Evolutionary conservation across 2,797 vertebrate species (phyloP).

Genomic region (Melanogrammus aeglefinus): DNA sequence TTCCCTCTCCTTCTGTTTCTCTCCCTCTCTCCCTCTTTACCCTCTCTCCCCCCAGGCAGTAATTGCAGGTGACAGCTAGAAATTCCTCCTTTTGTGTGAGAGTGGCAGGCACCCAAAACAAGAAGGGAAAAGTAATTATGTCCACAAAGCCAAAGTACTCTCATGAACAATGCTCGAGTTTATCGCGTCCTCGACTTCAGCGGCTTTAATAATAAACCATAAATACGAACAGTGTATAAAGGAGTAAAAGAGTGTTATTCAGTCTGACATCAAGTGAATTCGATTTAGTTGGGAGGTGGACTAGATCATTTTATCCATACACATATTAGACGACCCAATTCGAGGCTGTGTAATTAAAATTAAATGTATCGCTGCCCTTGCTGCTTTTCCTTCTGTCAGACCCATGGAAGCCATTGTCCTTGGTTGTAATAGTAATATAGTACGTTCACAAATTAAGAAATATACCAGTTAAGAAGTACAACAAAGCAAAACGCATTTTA

Average conservation of each 20-base stretch:
- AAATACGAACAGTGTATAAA: not conserved
- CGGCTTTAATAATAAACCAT: not conserved
- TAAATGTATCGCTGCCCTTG: not conserved
- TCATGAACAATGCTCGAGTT: conserved; percentile 61
- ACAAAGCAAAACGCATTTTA: too few relatives aligned
- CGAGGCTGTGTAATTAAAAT: not conserved
- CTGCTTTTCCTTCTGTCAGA: too few relatives aligned
- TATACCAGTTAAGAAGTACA: too few relatives aligned
- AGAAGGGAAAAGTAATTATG: conserved; percentile 50
- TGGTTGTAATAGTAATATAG: too few relatives aligned
- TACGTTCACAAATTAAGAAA: too few relatives aligned
- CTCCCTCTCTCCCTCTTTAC: not conserved
- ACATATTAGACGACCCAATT: not conserved
- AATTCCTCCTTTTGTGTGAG: conserved; percentile 52
- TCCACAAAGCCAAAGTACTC: conserved; percentile 52
- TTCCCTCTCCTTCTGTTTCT: not conserved
- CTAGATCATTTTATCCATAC: not conserved
- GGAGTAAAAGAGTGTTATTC: not conserved
- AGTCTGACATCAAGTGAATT: not conserved
- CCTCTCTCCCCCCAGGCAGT: conserved; percentile 31
- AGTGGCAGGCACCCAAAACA: conserved; percentile 31
- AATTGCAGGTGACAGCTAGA: conserved; percentile 67
- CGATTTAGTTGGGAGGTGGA: not conserved
- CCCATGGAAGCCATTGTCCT: too few relatives aligned
- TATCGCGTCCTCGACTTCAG: conserved; percentile 46